A percentile compares a stretch with the other conserved stretches of the same genome.
Conservation (phyloP, 2,888 invertebrate species). For the Synanthedon vespiformis region DNA sequence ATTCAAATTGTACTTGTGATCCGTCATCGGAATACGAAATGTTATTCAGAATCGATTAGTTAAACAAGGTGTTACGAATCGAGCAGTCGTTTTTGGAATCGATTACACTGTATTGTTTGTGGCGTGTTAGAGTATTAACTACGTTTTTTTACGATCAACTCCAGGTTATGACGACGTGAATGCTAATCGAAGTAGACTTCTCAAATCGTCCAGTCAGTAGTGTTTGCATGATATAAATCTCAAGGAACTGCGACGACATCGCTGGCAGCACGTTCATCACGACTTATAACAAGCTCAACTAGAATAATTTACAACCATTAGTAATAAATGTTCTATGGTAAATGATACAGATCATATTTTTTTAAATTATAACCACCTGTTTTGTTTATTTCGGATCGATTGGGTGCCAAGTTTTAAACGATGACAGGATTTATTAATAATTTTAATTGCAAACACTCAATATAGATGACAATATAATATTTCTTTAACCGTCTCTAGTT, state of each 20-base stretch:
- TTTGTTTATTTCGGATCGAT: not conserved
- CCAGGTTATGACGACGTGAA: conserved; percentile 22
- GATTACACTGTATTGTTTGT: conserved; percentile 14
- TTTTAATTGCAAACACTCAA: too few relatives aligned
- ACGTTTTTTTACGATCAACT: conserved; percentile 18
- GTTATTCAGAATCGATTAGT: conserved; percentile 27
- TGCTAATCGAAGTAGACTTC: conserved; percentile 16
- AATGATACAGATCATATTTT: not conserved
- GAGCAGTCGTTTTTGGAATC: conserved; percentile 31
- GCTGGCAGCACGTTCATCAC: not conserved
- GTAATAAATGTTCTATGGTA: not conserved
- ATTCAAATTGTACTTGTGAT: conserved; percentile 58
- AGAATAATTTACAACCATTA: not conserved
- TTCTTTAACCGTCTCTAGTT: too few relatives aligned
- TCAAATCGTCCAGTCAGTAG: not conserved
- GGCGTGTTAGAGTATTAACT: not conserved
- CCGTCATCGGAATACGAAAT: conserved; percentile 50
- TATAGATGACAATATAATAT: too few relatives aligned
- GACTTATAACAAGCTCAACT: not conserved
- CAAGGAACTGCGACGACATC: not conserved
- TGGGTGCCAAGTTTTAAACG: not conserved
- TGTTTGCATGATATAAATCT: not conserved
- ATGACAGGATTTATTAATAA: too few relatives aligned
- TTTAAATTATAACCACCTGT: not conserved
- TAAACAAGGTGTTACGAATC: conserved; percentile 34